Base-by-base conservation (phyloP, 2,888 invertebrate genomes). In the Junonia oenone region DNA sequence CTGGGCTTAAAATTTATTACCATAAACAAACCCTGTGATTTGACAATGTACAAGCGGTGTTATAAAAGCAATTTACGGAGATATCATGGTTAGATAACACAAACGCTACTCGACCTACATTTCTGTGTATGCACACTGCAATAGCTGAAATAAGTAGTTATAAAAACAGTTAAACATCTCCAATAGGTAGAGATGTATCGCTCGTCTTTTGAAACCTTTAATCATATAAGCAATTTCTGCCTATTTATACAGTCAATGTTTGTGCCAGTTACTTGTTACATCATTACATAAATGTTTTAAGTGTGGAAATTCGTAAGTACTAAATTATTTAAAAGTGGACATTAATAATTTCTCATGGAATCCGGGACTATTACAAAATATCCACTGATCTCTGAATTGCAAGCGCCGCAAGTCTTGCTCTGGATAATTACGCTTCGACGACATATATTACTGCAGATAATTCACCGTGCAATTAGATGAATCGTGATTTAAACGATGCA, bases 371-470 rank as follows among this genome's bases (percentile, higher is more conserved):
- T 56, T 53, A 37, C 37, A 35, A 50, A 47, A 53, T 49, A 40
- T 50, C 53, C 61, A 63, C 69, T 64, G 67, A 73, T 72, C 76
- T 77, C 79, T 52, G 15, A 55, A 38, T 51, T 72, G 75, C 76
- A 77, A 84, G 85, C 87, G 85, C 82, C 81, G 78, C 75, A 67
- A 69, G 33, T 33, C 19, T 38, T 45, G 45, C 49, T 37, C 45
- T 73, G 72, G 76, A 76, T 83, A 85, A 86, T 85, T 85, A 81
- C 81, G 73, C 76, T 81, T 73, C 77, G 76, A 78, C 82, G 84
- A 85, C 85, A 85, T 79, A 76, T 78, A 86, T 86, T 85, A 84
- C 80, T 66, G 78, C 76, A 81, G 79, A 84, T 86, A 83, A 82
- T 81, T 83, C 78, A 77, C 77, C 75, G 68, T 70, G 78, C 80